Evolutionary conservation across 2,888 invertebrate genomes (phyloP).

Genomic region (Acleris laterana): DNA sequence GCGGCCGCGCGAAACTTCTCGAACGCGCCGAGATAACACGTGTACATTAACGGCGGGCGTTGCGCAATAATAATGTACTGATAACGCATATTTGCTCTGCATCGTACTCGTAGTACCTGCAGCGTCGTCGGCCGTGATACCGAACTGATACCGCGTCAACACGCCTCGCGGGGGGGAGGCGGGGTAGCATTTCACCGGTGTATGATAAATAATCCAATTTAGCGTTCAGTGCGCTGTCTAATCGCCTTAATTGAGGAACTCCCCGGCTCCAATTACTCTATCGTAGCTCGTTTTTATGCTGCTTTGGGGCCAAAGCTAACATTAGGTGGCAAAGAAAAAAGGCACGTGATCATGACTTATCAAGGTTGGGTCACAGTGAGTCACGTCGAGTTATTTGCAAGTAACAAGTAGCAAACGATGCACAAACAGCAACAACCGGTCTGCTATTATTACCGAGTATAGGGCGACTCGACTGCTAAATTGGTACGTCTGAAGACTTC

Average conservation of each 20-base stretch:
- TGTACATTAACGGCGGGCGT: constrained; percentile 66
- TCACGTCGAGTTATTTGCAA: constrained; percentile 28
- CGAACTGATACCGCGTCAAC: constrained; percentile 34
- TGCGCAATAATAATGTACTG: constrained; percentile 62
- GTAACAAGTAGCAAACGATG: constrained; percentile 32
- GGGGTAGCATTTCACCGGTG: constrained; percentile 51
- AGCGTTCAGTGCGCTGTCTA: constrained; percentile 57
- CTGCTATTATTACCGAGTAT: constrained; percentile 44
- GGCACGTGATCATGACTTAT: constrained; percentile 31
- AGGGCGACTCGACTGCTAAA: constrained; percentile 55
- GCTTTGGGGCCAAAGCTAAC: constrained; percentile 38
- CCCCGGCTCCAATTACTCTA: constrained; percentile 60
- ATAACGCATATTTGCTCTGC: constrained; percentile 47
- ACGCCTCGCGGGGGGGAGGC: constrained; percentile 44
- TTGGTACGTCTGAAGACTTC: constrained; percentile 54
- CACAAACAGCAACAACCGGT: constrained; percentile 51
- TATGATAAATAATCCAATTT: constrained; percentile 61
- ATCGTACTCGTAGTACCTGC: constrained; percentile 23
- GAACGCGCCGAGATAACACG: constrained; percentile 71
- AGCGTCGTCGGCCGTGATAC: constrained; percentile 44
- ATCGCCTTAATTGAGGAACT: constrained; percentile 66
- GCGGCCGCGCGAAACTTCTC: constrained; percentile 72
- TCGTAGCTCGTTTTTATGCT: constrained; percentile 52
- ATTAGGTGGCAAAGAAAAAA: constrained; percentile 22
- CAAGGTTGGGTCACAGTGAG: constrained; percentile 35